Base-by-base conservation (phyloP, 2,113 vertebrate species). In the Pipa parva region DNA sequence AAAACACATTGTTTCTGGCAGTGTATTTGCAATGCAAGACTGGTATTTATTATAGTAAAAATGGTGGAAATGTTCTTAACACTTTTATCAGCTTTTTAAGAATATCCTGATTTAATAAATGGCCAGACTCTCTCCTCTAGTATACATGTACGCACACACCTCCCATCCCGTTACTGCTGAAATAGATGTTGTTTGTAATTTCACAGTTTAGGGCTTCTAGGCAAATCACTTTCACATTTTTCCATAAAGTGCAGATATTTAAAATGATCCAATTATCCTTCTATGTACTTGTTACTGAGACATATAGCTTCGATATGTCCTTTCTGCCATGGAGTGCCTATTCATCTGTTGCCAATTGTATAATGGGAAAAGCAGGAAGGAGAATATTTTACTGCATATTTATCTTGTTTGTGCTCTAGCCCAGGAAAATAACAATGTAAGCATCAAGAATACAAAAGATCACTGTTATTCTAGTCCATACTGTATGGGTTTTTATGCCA, bases 261-360 rank as follows among this genome's bases (percentile, higher is more conserved):
- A 62, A 31, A 39, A 62, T 28, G 46, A 48, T 62, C 39, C 42
- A 62, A 49, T 62, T 62, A 62, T 62, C 49, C 10, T 27, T 61
- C 26, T 29, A 48, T 17, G 17, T 12, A 26, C 25, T 49, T 63
- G 18, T 28, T 50, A 49, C 24, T 21, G 8, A 31, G 28, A 50
- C 49, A 63, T 33, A 63, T 33, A 15, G 60, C 60, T 42, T 31
- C 15, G 20, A 27, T 50, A 29, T 24, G 13, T 51, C 50, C 46
- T 31, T n/a, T 63, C 50, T 63, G 49, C 20, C 15, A 63, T 50
- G 46, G 33, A 51, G 36, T 63, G 24, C 24, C 9, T 26, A 27
- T 54, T 63, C 27, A 54, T 63, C 24, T 17, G 39, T 63, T 28
- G n/a, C 9, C n/a, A 63, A 54, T 52, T 39, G 24, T 31, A 63